Percentiles rank a stretch among this genome's conserved stretches.
These are phyloP conservation scores for Sialis lutaria DNA, from an alignment of 2,888 invertebrate genomes.

Conservation along the genomic window DNA sequence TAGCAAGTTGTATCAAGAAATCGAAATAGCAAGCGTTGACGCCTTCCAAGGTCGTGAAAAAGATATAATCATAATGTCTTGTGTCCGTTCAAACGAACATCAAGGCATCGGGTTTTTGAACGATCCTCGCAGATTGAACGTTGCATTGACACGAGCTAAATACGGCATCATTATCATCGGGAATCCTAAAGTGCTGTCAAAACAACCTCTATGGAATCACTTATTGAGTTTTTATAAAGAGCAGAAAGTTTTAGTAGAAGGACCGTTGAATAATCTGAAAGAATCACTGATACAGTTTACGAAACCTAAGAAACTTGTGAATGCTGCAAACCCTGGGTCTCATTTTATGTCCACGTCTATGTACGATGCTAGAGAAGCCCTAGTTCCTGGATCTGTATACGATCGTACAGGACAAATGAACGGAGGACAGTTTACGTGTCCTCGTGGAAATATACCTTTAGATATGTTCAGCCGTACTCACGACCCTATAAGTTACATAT, in stretches of 20 bases:
- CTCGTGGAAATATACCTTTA: slow-evolving; percentile 24
- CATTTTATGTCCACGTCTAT: slow-evolving; percentile 96
- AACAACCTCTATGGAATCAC: slow-evolving; percentile 98
- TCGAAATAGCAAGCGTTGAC: slow-evolving; percentile 98
- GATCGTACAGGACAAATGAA: slow-evolving; percentile 45
- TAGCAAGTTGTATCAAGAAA: slow-evolving; percentile 92
- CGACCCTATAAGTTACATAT: slow-evolving; percentile 89
- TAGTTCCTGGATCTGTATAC: slow-evolving; percentile 87
- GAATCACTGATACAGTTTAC: slow-evolving; percentile 94
- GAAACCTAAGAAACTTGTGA: slow-evolving; percentile 90
- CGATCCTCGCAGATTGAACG: slow-evolving; percentile 93
- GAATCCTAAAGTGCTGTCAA: slow-evolving; percentile 95
- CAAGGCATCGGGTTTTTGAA: slow-evolving; percentile 98
- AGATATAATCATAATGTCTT: slow-evolving; percentile 97
- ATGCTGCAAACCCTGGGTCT: slow-evolving; percentile 86
- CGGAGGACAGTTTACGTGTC: slow-evolving; percentile 20
- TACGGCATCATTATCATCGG: slow-evolving; percentile 97
- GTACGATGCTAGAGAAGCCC: slow-evolving; percentile 90
- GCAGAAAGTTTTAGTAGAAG: slow-evolving; percentile 91
- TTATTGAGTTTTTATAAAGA: slow-evolving; percentile 94
- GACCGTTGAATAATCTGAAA: slow-evolving; percentile 91
- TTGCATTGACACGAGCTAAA: slow-evolving; percentile 92
- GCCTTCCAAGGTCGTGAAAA: slow-evolving; percentile 99
- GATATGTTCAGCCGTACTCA: slow-evolving; percentile 52
- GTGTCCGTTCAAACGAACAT: slow-evolving; percentile 95